Conservation (phyloP, 2,113 vertebrate genomes). For the Xenopus tropicalis region DNA sequence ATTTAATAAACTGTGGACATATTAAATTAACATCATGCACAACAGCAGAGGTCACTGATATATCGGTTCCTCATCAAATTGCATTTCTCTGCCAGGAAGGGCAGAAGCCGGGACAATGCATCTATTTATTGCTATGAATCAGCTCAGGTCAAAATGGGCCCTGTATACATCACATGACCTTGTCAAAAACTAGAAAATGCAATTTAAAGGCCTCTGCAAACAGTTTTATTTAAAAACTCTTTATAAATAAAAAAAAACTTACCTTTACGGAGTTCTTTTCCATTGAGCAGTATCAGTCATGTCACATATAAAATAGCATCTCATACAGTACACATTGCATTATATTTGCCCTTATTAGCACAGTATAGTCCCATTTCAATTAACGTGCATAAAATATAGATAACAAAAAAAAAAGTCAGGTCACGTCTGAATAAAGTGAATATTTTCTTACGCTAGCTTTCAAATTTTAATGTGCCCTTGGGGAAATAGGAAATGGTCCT, state of each 20-base stretch:
- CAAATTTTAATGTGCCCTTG: conserved; percentile 52
- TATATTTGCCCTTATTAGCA: background rate
- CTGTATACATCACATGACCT: background rate
- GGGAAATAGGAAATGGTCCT: conserved; percentile 52
- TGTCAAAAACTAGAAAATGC: background rate
- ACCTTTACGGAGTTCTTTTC: background rate
- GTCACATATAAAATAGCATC: background rate
- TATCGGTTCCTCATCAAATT: background rate
- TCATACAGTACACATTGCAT: background rate
- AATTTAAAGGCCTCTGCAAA: too few species aligned
- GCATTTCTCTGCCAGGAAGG: too few species aligned
- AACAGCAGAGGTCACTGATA: conserved; percentile 1
- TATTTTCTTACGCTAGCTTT: conserved; percentile 46
- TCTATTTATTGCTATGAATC: background rate
- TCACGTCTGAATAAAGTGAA: conserved; percentile 43
- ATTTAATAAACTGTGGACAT: conserved; percentile 21
- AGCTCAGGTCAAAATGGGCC: background rate
- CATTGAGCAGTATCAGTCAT: background rate
- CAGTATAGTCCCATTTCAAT: conserved; percentile 15
- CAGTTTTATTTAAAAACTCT: background rate
- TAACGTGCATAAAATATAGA: conserved; percentile 1
- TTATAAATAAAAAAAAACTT: background rate
- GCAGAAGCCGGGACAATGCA: background rate
- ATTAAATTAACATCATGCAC: conserved; percentile 10
- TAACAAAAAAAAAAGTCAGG: conserved; percentile 29